A percentile compares a stretch with the other conserved stretches of the same genome.
Conservation (phyloP, 2,113 vertebrate genomes). For the Oenanthe melanoleuca region DNA sequence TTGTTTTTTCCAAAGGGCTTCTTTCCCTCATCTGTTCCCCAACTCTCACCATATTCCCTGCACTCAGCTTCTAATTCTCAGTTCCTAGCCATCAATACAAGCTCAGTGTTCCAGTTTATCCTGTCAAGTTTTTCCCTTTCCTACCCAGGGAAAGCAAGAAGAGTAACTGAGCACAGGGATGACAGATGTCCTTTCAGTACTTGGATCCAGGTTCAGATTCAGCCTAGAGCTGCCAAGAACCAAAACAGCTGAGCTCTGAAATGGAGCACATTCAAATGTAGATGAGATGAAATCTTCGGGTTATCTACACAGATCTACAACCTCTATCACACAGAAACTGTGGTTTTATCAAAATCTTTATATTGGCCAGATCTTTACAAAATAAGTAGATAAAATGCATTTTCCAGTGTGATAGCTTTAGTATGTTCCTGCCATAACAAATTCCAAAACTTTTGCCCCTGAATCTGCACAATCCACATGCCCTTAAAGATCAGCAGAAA, state of each 20-base stretch:
- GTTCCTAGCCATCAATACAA: not conserved
- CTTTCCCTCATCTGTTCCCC: not conserved
- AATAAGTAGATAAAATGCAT: not conserved
- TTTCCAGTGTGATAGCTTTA: not conserved
- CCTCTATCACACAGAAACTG: not conserved
- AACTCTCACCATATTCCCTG: not conserved
- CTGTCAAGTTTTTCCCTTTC: constrained; percentile 16
- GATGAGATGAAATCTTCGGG: not conserved
- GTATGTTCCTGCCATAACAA: not conserved
- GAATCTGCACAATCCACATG: not conserved
- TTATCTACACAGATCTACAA: not conserved
- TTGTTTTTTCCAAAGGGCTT: not conserved
- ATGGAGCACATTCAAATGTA: not conserved
- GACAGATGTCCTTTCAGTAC: not conserved
- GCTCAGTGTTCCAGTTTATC: not conserved
- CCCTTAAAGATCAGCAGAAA: not conserved
- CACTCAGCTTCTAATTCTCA: not conserved
- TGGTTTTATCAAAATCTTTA: not conserved
- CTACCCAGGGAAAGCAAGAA: not conserved
- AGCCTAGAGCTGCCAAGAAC: not conserved
- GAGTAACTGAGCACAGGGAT: not conserved
- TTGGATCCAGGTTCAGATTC: constrained; percentile 14
- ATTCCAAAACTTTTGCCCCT: not conserved
- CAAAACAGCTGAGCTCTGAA: constrained; percentile 15
- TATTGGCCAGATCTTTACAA: not conserved